phyloP scores from a whole-genome alignment of 2,888 invertebrate genomes.

The Teleiodes luculella region DNA sequence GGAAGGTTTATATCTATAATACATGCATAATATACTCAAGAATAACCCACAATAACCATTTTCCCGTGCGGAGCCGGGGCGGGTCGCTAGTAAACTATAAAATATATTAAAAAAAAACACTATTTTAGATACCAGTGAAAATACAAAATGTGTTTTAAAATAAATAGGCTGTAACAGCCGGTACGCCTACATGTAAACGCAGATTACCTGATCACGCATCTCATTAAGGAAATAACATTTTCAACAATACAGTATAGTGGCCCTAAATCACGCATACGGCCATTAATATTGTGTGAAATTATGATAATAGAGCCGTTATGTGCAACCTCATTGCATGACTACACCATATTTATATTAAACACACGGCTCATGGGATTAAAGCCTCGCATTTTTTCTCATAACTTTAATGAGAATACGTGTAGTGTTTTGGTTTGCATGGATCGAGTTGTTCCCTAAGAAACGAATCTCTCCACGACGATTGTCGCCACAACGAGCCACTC shows the following conservation, averaged over 20 bases:
- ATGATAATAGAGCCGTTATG: constrained; percentile 56
- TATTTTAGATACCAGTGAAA: no score
- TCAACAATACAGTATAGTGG: constrained; percentile 49
- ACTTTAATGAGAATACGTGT: neutral
- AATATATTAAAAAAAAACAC: no score
- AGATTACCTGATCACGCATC: constrained; percentile 31
- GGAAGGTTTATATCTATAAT: no score
- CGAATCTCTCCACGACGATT: no score
- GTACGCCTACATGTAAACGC: neutral
- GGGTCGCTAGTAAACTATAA: no score
- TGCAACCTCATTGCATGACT: constrained; percentile 64
- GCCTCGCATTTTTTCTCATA: neutral
- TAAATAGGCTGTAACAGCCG: neutral
- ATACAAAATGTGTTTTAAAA: no score
- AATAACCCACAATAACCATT: no score
- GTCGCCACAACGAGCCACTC: no score
- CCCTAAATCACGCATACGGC: constrained; percentile 44
- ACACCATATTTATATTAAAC: neutral
- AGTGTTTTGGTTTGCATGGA: no score
- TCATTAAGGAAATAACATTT: constrained; percentile 34
- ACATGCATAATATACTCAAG: no score
- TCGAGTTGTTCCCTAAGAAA: no score
- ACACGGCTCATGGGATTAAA: neutral
- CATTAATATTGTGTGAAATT: constrained; percentile 56
- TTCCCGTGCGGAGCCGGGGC: no score